Conservation (phyloP, 2,113 vertebrate genomes). For the Muntiacus muntjak region DNA sequence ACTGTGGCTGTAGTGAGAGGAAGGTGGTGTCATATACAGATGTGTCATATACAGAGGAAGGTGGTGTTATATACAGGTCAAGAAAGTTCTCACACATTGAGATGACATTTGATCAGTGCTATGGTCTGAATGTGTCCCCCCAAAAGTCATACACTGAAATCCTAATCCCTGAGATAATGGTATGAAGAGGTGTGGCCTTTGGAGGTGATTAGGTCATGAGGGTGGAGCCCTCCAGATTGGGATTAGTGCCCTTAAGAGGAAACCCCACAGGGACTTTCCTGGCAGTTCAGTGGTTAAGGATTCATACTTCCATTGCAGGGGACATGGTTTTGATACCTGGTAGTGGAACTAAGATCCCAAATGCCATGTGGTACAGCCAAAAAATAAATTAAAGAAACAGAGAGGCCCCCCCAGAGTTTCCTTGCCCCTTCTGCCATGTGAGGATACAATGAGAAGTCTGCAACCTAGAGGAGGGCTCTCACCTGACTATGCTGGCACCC, state of each 20-base stretch:
- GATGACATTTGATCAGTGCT: neutral
- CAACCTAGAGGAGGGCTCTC: neutral
- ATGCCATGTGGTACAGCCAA: neutral
- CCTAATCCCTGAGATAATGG: neutral
- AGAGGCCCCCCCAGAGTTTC: neutral
- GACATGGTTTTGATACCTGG: neutral
- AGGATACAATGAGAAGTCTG: neutral
- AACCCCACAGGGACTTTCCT: neutral
- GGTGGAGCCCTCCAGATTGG: neutral
- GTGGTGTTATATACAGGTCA: neutral
- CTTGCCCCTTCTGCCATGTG: neutral
- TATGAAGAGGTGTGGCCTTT: neutral
- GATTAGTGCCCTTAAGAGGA: neutral
- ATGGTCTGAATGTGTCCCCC: neutral
- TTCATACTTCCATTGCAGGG: neutral
- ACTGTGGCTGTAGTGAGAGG: neutral
- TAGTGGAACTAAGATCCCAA: neutral
- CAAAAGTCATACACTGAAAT: neutral
- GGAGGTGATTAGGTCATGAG: neutral
- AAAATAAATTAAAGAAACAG: neutral
- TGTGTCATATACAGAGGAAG: neutral
- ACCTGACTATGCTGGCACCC: neutral
- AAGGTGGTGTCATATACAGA: neutral
- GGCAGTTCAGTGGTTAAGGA: neutral
- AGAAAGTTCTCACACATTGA: neutral